Conservation (phyloP, 2,888 invertebrate genomes). For the Aplocera efformata region DNA sequence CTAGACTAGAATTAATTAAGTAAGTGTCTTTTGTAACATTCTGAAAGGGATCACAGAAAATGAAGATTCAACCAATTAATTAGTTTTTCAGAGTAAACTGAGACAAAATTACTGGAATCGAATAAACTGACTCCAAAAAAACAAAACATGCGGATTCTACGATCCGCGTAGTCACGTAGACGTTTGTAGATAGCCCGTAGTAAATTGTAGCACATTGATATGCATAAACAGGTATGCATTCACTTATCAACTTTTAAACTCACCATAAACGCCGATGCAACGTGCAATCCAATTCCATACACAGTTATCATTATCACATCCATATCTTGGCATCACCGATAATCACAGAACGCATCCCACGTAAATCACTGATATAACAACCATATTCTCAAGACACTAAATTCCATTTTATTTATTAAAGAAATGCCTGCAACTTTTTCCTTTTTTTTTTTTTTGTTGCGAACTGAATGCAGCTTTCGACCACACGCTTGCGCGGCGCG, state of each 20-base stretch:
- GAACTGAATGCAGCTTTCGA: slow-evolving; percentile 28
- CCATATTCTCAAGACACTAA: slow-evolving; percentile 8
- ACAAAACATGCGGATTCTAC: too few species aligned
- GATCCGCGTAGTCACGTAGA: too few species aligned
- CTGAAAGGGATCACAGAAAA: too few species aligned
- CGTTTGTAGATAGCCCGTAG: too few species aligned
- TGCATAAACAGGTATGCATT: too few species aligned
- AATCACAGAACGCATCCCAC: slow-evolving; percentile 42
- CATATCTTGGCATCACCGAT: slow-evolving; percentile 67
- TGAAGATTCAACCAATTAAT: too few species aligned
- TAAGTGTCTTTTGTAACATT: too few species aligned
- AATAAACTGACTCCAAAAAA: too few species aligned
- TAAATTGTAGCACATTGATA: too few species aligned
- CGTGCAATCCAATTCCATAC: slow-evolving; percentile 69
- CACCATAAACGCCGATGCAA: slow-evolving; percentile 62
- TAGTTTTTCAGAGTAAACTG: too few species aligned
- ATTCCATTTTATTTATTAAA: slow-evolving; percentile 22
- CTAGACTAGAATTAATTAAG: too few species aligned
- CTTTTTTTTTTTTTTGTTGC: slow-evolving; percentile 33
- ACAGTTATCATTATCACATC: slow-evolving; percentile 70
- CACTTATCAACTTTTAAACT: slow-evolving; percentile 28
- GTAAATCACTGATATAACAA: slow-evolving; percentile 8
- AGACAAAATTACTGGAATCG: too few species aligned
- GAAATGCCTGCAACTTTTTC: slow-evolving; percentile 35
- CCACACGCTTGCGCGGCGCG: slow-evolving; percentile 58